These are phyloP conservation scores for Sceliomorpha sp. DNA, from an alignment of 2,888 invertebrate species.

Conservation along the genomic window DNA sequence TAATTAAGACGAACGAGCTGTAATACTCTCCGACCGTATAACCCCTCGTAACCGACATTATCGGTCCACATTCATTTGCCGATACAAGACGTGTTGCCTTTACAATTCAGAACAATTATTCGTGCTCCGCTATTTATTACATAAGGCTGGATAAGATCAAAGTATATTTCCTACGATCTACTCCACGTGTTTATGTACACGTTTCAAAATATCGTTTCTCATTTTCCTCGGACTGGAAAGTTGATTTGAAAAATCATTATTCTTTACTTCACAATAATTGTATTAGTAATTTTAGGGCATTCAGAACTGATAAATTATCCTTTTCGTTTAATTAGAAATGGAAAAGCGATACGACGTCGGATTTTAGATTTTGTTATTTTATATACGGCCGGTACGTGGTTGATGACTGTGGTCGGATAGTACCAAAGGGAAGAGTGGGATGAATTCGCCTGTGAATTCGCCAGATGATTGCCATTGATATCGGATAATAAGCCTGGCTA, in stretches of 20 bases:
- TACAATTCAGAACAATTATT: conserved; percentile 1
- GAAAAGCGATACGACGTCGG: not conserved
- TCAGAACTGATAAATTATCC: too few species aligned
- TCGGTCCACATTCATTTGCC: conserved; percentile 21
- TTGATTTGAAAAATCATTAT: too few species aligned
- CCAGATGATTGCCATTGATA: conserved; percentile 72
- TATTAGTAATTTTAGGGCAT: not conserved
- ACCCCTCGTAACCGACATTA: conserved; percentile 13
- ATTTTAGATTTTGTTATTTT: conserved; percentile 6
- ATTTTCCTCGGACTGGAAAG: too few species aligned
- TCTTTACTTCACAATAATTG: too few species aligned
- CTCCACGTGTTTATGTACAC: too few species aligned
- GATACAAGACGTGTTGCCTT: conserved; percentile 6
- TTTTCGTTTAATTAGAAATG: conserved; percentile 1
- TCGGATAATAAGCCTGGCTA: conserved; percentile 66
- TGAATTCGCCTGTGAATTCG: conserved; percentile 67
- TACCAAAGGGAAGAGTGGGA: conserved; percentile 19
- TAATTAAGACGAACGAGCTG: conserved; percentile 67
- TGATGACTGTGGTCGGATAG: conserved; percentile 8
- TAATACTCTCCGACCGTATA: conserved; percentile 11
- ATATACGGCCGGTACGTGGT: conserved; percentile 5
- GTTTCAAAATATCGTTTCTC: conserved; percentile 8
- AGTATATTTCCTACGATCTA: too few species aligned
- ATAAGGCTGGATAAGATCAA: not conserved
- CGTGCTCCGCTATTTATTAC: not conserved